These are phyloP conservation scores for Diplazon laetatorius DNA, from an alignment of 2,888 invertebrate genomes.

Conservation along the genomic window DNA sequence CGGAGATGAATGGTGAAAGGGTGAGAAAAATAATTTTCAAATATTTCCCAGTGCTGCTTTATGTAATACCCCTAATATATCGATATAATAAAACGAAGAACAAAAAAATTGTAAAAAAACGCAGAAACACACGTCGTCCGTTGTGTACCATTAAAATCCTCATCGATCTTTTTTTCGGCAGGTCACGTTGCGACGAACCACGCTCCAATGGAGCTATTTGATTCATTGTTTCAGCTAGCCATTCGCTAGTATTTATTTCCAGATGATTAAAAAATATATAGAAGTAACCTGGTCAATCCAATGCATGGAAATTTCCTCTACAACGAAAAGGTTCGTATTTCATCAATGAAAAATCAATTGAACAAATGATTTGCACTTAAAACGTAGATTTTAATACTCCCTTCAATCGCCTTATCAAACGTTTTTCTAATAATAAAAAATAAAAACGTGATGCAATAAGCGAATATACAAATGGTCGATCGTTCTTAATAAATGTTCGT, in stretches of 20 bases:
- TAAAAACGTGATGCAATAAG: conserved; percentile 70
- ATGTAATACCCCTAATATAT: conserved; percentile 79
- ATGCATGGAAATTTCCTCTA: conserved; percentile 59
- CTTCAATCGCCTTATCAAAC: conserved; percentile 7
- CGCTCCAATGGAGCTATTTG: conserved; percentile 11
- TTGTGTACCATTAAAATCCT: background rate
- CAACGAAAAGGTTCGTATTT: background rate
- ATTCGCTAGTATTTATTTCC: no score
- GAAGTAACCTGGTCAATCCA: no score
- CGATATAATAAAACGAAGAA: conserved; percentile 75
- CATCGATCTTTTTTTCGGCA: conserved; percentile 16
- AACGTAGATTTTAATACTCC: conserved; percentile 23
- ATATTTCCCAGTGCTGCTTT: conserved; percentile 79
- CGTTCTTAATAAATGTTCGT: conserved; percentile 71
- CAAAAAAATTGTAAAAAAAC: conserved; percentile 71
- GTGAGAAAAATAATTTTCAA: conserved; percentile 72
- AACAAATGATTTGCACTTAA: no score
- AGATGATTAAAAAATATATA: no score
- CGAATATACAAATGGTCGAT: conserved; percentile 68
- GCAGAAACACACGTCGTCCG: background rate
- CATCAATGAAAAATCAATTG: background rate
- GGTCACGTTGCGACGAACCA: background rate
- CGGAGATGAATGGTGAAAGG: conserved; percentile 13
- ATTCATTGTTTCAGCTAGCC: conserved; percentile 46
- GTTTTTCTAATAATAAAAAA: conserved; percentile 27